Base-by-base conservation (phyloP, 2,888 invertebrate genomes). In the Coleophora deauratella region DNA sequence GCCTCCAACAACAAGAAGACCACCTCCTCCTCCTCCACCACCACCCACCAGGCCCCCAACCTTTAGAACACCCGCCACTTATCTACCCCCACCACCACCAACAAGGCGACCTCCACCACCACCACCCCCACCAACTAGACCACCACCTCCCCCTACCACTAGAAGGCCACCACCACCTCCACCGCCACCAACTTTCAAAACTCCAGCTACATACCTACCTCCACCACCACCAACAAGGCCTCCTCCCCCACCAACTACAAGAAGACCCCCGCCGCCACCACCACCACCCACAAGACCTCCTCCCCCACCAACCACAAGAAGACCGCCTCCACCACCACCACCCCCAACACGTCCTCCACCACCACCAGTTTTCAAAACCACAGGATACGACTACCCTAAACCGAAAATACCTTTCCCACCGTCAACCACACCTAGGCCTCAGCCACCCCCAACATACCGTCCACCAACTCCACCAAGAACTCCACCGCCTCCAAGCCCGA, bases 321-420 rank as follows among this genome's bases (percentile, higher is more conserved):
- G 33, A 15, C 37, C 33, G 1, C 14, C 37, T 0, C 41, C 41
- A 0, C 40, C 41, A n/a, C 35, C 44, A 31, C n/a, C 43, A 10
- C 12, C 44, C 3, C 43, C 47, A 2, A 27, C 44, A 32, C 35
- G 37, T 30, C 33, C 46, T 11, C 41, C 49, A 11, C 43, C 49
- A 50, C 40, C 47, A 27, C 43, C 52, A 31, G 48, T 51, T 9
- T 35, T 21, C 7, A 28, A 37, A 27, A 49, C 49, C 9, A 62
- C 61, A 28, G 55, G 50, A 6, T 51, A 52, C 30, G 38, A 43
- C n/a, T 54, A 54, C 36, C 52, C 52, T 11, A 47, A 21, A 12
- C 53, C 53, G 9, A 42, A 40, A 32, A 33, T 41, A 31, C 47
- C 46, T n/a, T 49, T 49, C 30, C 41, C 54, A 4, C 55, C 38